Conservation (phyloP, 2,888 invertebrate species). For the Odontomyia ornata region DNA sequence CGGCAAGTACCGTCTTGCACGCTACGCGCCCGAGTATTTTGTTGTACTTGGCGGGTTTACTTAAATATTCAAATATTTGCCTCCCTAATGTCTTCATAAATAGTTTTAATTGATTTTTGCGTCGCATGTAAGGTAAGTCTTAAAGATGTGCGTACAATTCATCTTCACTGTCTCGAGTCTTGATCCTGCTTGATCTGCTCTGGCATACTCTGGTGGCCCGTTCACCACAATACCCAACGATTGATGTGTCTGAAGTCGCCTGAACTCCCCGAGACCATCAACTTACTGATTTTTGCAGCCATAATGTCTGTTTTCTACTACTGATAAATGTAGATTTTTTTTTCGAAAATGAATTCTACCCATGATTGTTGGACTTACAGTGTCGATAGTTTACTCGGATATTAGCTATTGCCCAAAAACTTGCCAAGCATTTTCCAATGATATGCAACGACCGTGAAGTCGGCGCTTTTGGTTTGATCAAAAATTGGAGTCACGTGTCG, state of each 20-base stretch:
- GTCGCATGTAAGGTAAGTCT: slow-evolving; percentile 14
- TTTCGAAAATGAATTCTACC: not conserved
- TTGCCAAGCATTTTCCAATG: not conserved
- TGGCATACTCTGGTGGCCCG: no score
- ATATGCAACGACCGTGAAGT: slow-evolving; percentile 7
- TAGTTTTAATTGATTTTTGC: slow-evolving; percentile 49
- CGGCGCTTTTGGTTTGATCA: slow-evolving; percentile 23
- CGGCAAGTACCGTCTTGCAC: not conserved
- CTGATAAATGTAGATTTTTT: slow-evolving; percentile 16
- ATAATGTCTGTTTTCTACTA: not conserved
- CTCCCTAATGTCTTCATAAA: slow-evolving; percentile 49
- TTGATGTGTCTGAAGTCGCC: not conserved
- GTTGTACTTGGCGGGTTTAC: slow-evolving; percentile 41
- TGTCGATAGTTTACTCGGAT: slow-evolving; percentile 28
- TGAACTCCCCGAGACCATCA: not conserved
- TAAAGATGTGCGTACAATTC: slow-evolving; percentile 1
- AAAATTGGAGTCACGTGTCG: slow-evolving; percentile 24
- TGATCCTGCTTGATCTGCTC: no score
- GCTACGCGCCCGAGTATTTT: slow-evolving; percentile 2
- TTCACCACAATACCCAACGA: no score
- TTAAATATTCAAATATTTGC: slow-evolving; percentile 49
- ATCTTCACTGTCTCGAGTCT: not conserved
- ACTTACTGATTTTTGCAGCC: not conserved
- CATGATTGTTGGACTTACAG: slow-evolving; percentile 30
- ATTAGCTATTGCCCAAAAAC: slow-evolving; percentile 13